These are phyloP conservation scores for Ormyrus rosae DNA, from an alignment of 2,888 invertebrate species.

Conservation along the genomic window DNA sequence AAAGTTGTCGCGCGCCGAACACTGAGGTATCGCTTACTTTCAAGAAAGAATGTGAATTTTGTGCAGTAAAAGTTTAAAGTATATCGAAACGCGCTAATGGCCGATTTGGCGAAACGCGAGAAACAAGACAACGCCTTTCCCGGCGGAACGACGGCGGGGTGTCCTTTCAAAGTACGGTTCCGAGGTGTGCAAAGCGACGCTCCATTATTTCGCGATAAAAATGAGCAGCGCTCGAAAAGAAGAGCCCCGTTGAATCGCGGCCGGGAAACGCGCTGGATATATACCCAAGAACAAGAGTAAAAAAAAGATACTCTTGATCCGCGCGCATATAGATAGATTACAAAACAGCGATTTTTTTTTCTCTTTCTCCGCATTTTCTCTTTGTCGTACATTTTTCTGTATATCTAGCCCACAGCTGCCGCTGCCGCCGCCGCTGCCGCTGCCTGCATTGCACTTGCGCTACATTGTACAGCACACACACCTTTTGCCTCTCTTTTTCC, in stretches of 20 bases:
- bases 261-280: not conserved
- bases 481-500: not conserved
- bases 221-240: constrained; percentile 8
- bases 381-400: constrained; percentile 35
- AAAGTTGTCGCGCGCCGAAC: not conserved
- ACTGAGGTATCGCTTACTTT: constrained; percentile 6
- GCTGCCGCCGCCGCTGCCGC: constrained; percentile 71
- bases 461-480: constrained; percentile 72
- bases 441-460: constrained; percentile 75
- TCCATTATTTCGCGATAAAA: not conserved
- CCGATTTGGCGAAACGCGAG: not conserved
- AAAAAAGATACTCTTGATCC: not conserved
- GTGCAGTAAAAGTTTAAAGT: not conserved
- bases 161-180: not conserved
- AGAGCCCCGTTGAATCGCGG: constrained; percentile 21
- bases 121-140: not conserved
- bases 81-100: constrained; percentile 4
- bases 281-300: not conserved
- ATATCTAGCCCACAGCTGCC: constrained; percentile 69
- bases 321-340: not conserved
- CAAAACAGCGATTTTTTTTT: not conserved
- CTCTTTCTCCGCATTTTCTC: constrained; percentile 24
- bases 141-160: not conserved
- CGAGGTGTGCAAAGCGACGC: not conserved
- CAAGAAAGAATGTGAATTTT: not conserved